phyloP scores from a whole-genome alignment of 2,113 vertebrate species.

The Datnioides undecimradiatus region DNA sequence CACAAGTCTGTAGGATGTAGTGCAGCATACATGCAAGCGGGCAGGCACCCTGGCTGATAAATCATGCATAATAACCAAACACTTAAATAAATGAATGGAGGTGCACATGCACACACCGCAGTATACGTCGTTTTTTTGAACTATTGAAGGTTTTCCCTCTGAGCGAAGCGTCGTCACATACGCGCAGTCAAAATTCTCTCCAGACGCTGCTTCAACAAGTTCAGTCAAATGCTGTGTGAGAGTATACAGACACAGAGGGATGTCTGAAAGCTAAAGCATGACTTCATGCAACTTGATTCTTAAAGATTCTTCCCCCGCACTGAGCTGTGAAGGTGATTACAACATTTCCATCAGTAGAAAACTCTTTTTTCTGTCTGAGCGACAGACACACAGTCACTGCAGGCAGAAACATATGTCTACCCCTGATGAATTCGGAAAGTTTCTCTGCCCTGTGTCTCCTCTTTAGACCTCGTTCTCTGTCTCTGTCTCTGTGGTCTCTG shows the following conservation, averaged over 20 bases:
- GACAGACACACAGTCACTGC: slow-evolving; percentile 3
- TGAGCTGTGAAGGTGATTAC: slow-evolving; percentile 25
- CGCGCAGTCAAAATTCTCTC: slow-evolving; percentile 41
- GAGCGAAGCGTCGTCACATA: slow-evolving; percentile 45
- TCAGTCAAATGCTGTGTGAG: slow-evolving; percentile 42
- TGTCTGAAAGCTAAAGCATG: background rate
- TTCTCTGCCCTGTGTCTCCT: background rate
- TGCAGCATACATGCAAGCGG: background rate
- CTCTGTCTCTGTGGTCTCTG: slow-evolving; percentile 19
- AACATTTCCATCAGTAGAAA: background rate
- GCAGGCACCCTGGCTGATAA: background rate
- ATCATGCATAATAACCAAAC: slow-evolving; percentile 13
- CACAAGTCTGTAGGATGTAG: slow-evolving; percentile 27
- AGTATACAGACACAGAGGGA: slow-evolving; percentile 3
- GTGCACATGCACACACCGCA: background rate
- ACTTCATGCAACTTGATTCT: slow-evolving; percentile 32
- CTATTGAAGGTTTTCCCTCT: slow-evolving; percentile 12
- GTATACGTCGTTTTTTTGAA: slow-evolving; percentile 7
- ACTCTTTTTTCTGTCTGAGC: slow-evolving; percentile 1
- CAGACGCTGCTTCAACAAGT: slow-evolving; percentile 51
- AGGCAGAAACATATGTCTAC: slow-evolving; percentile 3
- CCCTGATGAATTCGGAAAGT: background rate
- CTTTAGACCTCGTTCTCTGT: slow-evolving; percentile 17
- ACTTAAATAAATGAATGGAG: slow-evolving; percentile 10
- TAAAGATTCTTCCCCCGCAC: slow-evolving; percentile 1